These are phyloP conservation scores for Octonoba sinensis DNA, from an alignment of 2,888 invertebrate species.

Conservation along the genomic window DNA sequence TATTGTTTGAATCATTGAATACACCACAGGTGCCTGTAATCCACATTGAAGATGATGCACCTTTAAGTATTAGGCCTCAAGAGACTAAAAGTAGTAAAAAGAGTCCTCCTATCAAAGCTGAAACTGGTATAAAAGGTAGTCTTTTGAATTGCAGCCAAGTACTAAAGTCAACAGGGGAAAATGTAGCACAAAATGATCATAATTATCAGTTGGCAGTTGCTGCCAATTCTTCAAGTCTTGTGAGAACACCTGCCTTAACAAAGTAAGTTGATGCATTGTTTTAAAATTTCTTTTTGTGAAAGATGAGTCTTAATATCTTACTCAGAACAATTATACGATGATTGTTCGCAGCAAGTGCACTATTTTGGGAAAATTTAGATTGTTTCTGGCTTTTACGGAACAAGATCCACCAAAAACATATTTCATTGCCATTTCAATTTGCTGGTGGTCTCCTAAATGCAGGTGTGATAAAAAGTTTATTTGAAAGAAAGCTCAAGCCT, in stretches of 20 bases:
- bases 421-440: no score
- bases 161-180: background rate
- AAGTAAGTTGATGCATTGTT: constrained; percentile 9
- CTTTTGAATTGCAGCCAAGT: no score
- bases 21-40: constrained; percentile 27
- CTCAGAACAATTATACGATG: no score
- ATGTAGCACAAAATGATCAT: constrained; percentile 25
- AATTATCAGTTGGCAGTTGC: constrained; percentile 37
- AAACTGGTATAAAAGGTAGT: background rate
- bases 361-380: no score
- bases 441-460: no score
- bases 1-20: constrained; percentile 32
- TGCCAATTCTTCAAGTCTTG: constrained; percentile 2
- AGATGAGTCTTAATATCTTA: no score
- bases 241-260: constrained; percentile 16
- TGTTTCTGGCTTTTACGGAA: no score
- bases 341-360: no score
- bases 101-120: background rate
- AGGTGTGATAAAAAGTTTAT: no score
- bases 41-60: constrained; percentile 26
- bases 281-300: no score
- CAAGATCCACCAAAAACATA: no score
- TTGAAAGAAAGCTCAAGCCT: no score
- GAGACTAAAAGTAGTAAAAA: background rate
- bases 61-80: background rate